Evolutionary conservation across 2,888 invertebrate genomes (phyloP), one percentile per base, ranked within the genome.

Genomic region (Athalia cordata): DNA sequence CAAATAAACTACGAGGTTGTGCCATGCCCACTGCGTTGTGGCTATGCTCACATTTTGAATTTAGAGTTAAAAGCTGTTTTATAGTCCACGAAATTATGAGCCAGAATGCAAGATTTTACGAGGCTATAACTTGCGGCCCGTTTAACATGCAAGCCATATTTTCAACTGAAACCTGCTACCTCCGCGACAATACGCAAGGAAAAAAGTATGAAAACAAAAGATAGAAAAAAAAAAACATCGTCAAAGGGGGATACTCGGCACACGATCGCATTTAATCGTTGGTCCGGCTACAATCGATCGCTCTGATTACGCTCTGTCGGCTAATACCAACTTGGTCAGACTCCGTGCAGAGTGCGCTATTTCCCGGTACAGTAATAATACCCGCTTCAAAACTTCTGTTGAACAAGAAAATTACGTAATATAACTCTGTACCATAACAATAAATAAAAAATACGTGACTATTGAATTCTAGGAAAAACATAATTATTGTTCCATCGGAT

Each of bases 41-140:
- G 59, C 57, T 59, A 45, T 57, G 45, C 59, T 59, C 6, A 47
- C 72, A 59, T 59, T 72, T 81, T 82, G 79, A 78, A 77, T 79
- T 79, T 65, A 78, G 78, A 82, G 78, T 81, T 81, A 81, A 79
- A 75, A 77, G 77, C 74, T 78, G 80, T 77, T 82, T 82, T 81
- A 82, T 83, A 82, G 81, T 78, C 83, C 82, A 81, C 82, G 81
- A 82, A 83, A 83, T 83, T 82, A 82, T 81, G 77, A 81, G 72
- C 66, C 67, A 50, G 78, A 70, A 80, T 81, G 79, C 78, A 80
- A 81, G 79, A 80, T 82, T 82, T 81, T 82, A 81, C 79, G 80
- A 82, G 81, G 80, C 81, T 79, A 81, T 82, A 82, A 83, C 78
- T 82, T 79, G 57, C 81, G 78, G 67, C 74, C 81, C 81, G 82